Base-by-base conservation (phyloP, 2,888 invertebrate species). In the Dolichopus griseipennis region DNA sequence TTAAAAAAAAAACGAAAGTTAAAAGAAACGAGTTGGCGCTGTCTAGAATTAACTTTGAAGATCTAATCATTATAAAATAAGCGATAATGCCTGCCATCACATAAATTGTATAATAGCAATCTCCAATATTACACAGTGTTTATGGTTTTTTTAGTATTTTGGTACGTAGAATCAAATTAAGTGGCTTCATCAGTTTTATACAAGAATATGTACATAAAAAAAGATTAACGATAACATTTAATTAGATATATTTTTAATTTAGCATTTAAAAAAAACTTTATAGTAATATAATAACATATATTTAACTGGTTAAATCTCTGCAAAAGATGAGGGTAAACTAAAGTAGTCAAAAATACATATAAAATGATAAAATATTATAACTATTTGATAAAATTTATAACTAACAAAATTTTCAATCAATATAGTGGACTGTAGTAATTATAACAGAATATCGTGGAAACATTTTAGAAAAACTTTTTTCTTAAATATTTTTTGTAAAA, bases 181-280 rank as follows among this genome's bases (percentile, higher is more conserved):
- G 52, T 52, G 52, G 18, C 52, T 52, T 52, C 52, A 52, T 52
- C 52, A 52, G 6, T 15, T 52, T 52, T 52, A 18, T 52, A 52
- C 6, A 18, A 52, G 52, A n/a, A 52, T 52, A 52, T 2, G 18
- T 52, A 52, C 15, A 52, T 18, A n/a, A 52, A 12, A 52, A 52
- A 52, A 52, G 52, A 52, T 52, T 52, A 52, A 52, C 52, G 52
- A 52, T 52, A 52, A 18, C 52, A 52, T 52, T 52, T 52, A 52
- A 18, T n/a, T 52, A 37, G 5, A 12, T 52, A n/a, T 7, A 15
- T 52, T 18, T 52, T 52, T 12, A 52, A 4, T 4, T 52, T 52
- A 12, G 18, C 18, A 52, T 52, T 52, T 15, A 6, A n/a, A 52
- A 52, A 27, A 27, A 37, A 37, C 8, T 37, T 37, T 37, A 5